Evolutionary conservation across 1,140 invertebrate genomes (phyloP), one percentile per base, ranked within the genome.

Genomic region (Hyposmocoma kahamanoa): DNA sequence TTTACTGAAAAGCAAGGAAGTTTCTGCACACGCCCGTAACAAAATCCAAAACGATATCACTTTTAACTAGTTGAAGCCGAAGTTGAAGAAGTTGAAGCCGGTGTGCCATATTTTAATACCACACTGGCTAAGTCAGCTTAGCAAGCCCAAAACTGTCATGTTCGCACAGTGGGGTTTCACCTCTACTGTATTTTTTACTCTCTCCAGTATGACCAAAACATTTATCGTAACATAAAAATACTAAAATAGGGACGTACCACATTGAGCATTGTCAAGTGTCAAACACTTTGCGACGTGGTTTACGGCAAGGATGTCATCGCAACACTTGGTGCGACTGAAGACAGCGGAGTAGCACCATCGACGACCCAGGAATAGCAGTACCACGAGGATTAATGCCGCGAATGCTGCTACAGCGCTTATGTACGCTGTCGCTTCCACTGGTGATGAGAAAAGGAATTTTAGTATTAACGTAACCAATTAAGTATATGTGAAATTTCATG

Each of bases 351-450:
- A 73, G 60, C 84, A 85, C 76, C 80, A 84, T 22, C 73, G 62
- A 17, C 79, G 59, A 19, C 77, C 77, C 42, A 87, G 73, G 56
- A 86, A 84, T 36, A 87, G 65, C 15, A 86, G 59, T 46, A 85
- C 54, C 52, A 86, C 74, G 38, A 87, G 58, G n/a, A 86, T 60
- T 5, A 85, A 60, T 3, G 64, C 70, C 20, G 81, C 84, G 45
- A 86, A 75, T 24, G 73, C 85, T 41, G 76, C 78, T 51, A 87
- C 77, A 19, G 81, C 80, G 53, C 83, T 84, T 56, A 87, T 76
- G 45, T 87, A 87, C 50, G 82, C 77, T 15, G 80, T 87, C 51
- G 84, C 76, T 64, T 87, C 85, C 59, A 83, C 85, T 86, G 55
- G 6, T 36, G n/a, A 15, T n/a, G n/a, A n/a, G 10, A 2, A 36